phyloP scores from a whole-genome alignment of 2,113 vertebrate species.

The Syrrhaptes paradoxus region DNA sequence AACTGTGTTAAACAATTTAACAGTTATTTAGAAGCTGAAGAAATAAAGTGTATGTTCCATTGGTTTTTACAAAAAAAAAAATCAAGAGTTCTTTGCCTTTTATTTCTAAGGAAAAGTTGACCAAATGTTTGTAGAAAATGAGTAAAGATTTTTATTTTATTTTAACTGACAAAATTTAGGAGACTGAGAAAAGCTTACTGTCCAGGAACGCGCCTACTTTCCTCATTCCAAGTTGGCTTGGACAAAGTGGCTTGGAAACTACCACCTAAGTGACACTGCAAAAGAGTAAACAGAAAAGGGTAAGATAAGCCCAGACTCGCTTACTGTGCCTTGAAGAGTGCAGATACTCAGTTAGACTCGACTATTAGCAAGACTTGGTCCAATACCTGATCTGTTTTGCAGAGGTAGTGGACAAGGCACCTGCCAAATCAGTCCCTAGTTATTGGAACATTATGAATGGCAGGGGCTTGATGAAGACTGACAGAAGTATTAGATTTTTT shows the following conservation, averaged over 20 bases:
- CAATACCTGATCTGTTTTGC: not conserved
- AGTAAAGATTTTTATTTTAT: not conserved
- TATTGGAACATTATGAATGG: not conserved
- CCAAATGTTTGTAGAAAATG: not conserved
- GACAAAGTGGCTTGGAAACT: not conserved
- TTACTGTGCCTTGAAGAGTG: not conserved
- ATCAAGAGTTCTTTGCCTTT: not conserved
- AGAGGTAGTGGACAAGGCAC: not conserved
- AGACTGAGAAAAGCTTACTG: not conserved
- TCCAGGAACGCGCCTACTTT: not conserved
- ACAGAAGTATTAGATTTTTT: not conserved
- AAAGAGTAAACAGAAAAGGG: not conserved
- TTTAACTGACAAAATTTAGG: not conserved
- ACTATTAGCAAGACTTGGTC: not conserved
- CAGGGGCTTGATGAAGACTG: not conserved
- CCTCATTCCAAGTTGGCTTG: not conserved
- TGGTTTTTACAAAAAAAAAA: not conserved
- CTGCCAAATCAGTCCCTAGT: not conserved
- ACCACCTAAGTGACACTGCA: not conserved
- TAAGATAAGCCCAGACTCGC: not conserved
- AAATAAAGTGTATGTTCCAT: not conserved
- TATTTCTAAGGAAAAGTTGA: not conserved
- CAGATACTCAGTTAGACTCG: not conserved
- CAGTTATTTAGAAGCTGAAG: not conserved
- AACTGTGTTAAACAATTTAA: conserved; percentile 19